Conservation (phyloP, 2,797 vertebrate species). For the Lerista edwardsae region DNA sequence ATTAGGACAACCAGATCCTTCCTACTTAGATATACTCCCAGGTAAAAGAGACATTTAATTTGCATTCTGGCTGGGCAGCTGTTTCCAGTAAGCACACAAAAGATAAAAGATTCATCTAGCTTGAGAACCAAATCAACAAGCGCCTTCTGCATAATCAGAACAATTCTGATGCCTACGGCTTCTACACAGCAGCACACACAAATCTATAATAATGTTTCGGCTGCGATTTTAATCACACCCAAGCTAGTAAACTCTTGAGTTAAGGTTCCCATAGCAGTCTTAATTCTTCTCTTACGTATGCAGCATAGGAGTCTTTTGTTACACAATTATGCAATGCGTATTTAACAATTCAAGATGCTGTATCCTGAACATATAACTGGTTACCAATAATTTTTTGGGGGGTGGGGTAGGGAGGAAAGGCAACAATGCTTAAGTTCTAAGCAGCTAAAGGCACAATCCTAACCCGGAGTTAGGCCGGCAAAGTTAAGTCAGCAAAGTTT, state of each 20-base stretch:
- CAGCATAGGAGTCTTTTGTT: conserved; percentile 15
- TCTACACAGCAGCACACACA: not conserved
- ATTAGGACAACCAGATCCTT: conserved; percentile 3
- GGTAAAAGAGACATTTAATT: conserved; percentile 30
- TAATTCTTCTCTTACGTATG: conserved; percentile 7
- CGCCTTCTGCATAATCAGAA: conserved; percentile 15
- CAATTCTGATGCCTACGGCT: conserved; percentile 12
- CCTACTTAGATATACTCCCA: conserved; percentile 1
- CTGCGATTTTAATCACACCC: conserved; percentile 28
- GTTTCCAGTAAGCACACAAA: conserved; percentile 15
- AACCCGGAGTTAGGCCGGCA: no score
- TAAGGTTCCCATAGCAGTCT: conserved; percentile 11
- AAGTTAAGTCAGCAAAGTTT: no score
- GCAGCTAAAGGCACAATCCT: not conserved
- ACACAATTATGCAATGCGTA: not conserved
- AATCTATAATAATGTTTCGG: conserved; percentile 9
- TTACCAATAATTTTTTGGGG: not conserved
- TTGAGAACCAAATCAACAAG: conserved; percentile 27
- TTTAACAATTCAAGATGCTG: conserved; percentile 11
- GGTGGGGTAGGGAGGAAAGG: conserved; percentile 33
- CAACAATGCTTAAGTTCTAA: conserved; percentile 5
- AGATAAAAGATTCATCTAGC: conserved; percentile 32
- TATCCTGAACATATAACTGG: not conserved
- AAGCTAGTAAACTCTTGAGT: conserved; percentile 10
- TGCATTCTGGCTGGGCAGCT: conserved; percentile 31